Evolutionary conservation across 2,797 vertebrate genomes (phyloP).

Genomic region (Acanthornis magna): DNA sequence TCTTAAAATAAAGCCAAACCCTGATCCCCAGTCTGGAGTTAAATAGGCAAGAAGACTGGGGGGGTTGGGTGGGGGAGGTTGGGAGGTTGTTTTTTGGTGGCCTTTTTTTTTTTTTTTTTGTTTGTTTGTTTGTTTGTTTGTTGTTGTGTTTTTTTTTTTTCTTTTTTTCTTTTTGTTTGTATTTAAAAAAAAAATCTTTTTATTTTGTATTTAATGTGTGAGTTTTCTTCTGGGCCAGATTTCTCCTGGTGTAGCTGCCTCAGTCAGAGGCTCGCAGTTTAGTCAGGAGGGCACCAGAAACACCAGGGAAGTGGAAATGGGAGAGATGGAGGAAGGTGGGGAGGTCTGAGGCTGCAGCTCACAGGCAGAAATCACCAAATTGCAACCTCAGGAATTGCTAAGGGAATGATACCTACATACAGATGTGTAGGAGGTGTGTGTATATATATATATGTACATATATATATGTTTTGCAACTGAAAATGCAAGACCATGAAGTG

Average conservation of each 20-base stretch:
- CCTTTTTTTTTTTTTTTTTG: not conserved
- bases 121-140: too few relatives aligned
- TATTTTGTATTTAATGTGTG: not conserved
- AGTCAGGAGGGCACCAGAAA: not conserved
- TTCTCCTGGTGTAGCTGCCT: not conserved
- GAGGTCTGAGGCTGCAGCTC: not conserved
- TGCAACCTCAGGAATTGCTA: not conserved
- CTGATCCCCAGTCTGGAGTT: not conserved
- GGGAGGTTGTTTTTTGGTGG: too few relatives aligned
- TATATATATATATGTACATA: not conserved
- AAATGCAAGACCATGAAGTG: not conserved
- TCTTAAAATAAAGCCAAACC: not conserved
- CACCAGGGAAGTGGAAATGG: not conserved
- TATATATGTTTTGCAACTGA: not conserved
- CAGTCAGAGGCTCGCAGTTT: not conserved
- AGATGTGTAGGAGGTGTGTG: not conserved
- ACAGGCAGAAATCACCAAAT: not conserved
- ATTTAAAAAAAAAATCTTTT: too few relatives aligned
- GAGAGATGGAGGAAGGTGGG: not conserved
- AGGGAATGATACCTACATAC: not conserved
- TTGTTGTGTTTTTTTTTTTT: too few relatives aligned
- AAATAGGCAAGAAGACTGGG: not conserved
- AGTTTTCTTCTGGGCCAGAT: not conserved
- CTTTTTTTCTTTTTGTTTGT: too few relatives aligned
- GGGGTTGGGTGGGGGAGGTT: accelerated